These are phyloP conservation scores for Anguilla japonica DNA, from an alignment of 2,113 vertebrate species.

Conservation along the genomic window DNA sequence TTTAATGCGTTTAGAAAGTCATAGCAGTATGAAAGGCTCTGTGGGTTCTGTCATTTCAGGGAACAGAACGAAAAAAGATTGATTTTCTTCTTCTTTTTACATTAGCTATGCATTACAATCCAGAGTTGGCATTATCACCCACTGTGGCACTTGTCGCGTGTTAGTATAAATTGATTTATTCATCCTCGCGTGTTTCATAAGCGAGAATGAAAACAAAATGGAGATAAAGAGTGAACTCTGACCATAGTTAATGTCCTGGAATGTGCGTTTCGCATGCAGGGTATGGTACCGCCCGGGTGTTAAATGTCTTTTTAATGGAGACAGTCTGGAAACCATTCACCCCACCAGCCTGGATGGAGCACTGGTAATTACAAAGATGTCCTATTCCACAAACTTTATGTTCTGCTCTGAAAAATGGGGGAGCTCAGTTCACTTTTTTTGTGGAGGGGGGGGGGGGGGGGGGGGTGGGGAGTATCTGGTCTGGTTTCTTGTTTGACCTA, in stretches of 20 bases:
- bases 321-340: constrained; percentile 39
- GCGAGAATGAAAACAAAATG: neutral
- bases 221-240: constrained; percentile 9
- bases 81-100: neutral
- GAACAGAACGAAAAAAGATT: neutral
- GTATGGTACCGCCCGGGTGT: neutral
- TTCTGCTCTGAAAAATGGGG: constrained; percentile 31
- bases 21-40: neutral
- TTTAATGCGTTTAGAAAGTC: neutral
- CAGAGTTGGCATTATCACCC: neutral
- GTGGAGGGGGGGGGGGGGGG: neutral
- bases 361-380: constrained; percentile 35
- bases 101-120: constrained; percentile 3
- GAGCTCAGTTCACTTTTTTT: neutral
- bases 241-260: neutral
- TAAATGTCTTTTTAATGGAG: constrained; percentile 32
- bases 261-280: neutral
- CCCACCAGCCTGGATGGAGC: constrained; percentile 20
- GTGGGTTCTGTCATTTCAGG: neutral
- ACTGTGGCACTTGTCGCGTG: neutral
- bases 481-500: neutral
- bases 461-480: neutral
- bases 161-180: neutral
- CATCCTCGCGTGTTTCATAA: neutral
- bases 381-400: constrained; percentile 33